phyloP scores from a whole-genome alignment of 1,140 invertebrate genomes.

The Drosophila bifasciata region DNA sequence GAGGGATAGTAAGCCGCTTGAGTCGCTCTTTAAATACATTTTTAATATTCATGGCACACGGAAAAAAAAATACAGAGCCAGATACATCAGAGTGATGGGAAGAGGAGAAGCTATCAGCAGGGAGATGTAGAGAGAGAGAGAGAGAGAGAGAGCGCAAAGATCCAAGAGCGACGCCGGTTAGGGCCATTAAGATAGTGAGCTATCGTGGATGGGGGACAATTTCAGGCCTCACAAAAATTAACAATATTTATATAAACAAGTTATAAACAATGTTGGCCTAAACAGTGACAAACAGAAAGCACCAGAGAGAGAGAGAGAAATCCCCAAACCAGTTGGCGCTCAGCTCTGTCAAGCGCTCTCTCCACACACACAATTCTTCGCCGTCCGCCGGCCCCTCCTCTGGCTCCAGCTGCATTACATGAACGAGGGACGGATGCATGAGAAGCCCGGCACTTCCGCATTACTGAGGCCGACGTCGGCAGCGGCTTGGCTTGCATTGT shows the following conservation, averaged over 20 bases:
- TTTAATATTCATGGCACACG: conserved; percentile 65
- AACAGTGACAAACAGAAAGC: conserved; percentile 78
- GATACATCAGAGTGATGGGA: conserved; percentile 2
- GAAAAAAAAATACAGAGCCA: conserved; percentile 19
- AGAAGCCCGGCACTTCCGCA: conserved; percentile 73
- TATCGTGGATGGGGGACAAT: conserved; percentile 27
- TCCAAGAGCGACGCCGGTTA: conserved; percentile 27
- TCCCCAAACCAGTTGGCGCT: conserved; percentile 65
- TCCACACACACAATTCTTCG: conserved; percentile 14
- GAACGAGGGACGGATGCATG: conserved; percentile 55
- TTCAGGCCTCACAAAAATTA: conserved; percentile 68
- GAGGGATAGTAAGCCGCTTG: conserved; percentile 25
- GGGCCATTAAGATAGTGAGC: conserved; percentile 6
- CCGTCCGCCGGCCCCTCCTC: not conserved
- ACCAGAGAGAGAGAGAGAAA: conserved; percentile 14
- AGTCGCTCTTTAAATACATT: conserved; percentile 49
- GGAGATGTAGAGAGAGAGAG: not conserved
- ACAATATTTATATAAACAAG: conserved; percentile 83
- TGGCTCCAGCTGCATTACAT: conserved; percentile 64
- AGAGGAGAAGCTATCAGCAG: conserved; percentile 3
- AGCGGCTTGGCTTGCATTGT: conserved; percentile 31
- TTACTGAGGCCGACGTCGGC: conserved; percentile 54
- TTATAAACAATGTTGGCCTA: conserved; percentile 82
- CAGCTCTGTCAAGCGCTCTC: conserved; percentile 47
- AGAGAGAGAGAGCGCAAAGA: conserved; percentile 31